A percentile compares a stretch with the other conserved stretches of the same genome.
phyloP scores from a whole-genome alignment of 2,113 vertebrate genomes.

The Dolichallabes microphthalmus region DNA sequence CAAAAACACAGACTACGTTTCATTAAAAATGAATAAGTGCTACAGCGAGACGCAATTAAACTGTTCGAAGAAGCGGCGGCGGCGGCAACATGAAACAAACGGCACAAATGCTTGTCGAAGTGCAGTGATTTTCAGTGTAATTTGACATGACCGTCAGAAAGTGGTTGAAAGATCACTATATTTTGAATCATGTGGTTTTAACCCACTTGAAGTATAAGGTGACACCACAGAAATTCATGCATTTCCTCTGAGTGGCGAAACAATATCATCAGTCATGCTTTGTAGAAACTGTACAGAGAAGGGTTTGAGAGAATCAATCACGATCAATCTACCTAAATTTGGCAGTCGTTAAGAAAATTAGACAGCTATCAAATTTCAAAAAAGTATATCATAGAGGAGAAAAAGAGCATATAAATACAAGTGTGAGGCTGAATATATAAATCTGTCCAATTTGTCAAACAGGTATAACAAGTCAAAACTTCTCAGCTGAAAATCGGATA shows the following conservation, averaged over 20 bases:
- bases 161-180: background rate
- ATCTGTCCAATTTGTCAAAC: background rate
- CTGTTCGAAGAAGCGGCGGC: background rate
- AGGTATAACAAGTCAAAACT: background rate
- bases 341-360: slow-evolving; percentile 36
- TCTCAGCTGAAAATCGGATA: slow-evolving; percentile 10
- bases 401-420: background rate
- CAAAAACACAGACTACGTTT: background rate
- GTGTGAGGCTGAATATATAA: background rate
- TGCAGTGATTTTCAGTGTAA: background rate
- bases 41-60: background rate
- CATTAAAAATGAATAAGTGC: slow-evolving; percentile 14
- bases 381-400: background rate
- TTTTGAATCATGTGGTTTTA: background rate
- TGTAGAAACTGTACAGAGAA: slow-evolving; percentile 27
- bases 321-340: slow-evolving; percentile 54
- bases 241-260: background rate
- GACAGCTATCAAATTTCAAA: background rate
- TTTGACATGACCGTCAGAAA: background rate
- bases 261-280: slow-evolving; percentile 12
- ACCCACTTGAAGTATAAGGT: background rate
- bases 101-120: background rate
- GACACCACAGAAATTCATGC: background rate
- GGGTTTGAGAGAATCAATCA: slow-evolving; percentile 45
- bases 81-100: background rate